Conservation (phyloP, 2,888 invertebrate genomes). For the Hypomecis punctinalis region DNA sequence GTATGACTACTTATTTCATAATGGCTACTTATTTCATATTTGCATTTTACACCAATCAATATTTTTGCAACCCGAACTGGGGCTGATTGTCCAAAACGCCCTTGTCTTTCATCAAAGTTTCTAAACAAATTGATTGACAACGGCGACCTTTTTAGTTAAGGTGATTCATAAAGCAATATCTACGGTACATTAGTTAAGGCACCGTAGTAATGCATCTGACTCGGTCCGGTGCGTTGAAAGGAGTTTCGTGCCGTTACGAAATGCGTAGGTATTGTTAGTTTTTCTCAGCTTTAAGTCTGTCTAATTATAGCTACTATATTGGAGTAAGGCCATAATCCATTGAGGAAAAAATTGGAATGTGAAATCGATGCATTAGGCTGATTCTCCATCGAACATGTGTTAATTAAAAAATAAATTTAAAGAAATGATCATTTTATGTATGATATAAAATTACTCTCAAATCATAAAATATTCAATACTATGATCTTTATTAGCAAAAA, state of each 20-base stretch:
- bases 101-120: slow-evolving; percentile 32
- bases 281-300: not conserved
- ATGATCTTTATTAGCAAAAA: too few relatives aligned
- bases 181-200: slow-evolving; percentile 24
- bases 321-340: not conserved
- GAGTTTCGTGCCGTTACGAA: slow-evolving; percentile 20
- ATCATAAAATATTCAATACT: too few relatives aligned
- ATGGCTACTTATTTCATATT: not conserved
- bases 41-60: slow-evolving; percentile 1
- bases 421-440: too few relatives aligned
- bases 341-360: too few relatives aligned
- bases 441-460: too few relatives aligned
- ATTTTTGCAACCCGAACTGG: slow-evolving; percentile 4
- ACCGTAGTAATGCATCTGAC: slow-evolving; percentile 27
- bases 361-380: too few relatives aligned
- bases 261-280: slow-evolving; percentile 14
- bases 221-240: slow-evolving; percentile 14
- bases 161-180: slow-evolving; percentile 22
- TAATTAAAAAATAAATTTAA: too few relatives aligned
- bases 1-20: too few relatives aligned
- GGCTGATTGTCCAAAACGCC: slow-evolving; percentile 18
- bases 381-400: too few relatives aligned
- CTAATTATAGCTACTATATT: not conserved
- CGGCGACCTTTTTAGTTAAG: slow-evolving; percentile 31
- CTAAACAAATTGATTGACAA: slow-evolving; percentile 35